These are phyloP conservation scores for Syngnathus scovelli DNA, from an alignment of 2,113 vertebrate genomes.

Conservation along the genomic window DNA sequence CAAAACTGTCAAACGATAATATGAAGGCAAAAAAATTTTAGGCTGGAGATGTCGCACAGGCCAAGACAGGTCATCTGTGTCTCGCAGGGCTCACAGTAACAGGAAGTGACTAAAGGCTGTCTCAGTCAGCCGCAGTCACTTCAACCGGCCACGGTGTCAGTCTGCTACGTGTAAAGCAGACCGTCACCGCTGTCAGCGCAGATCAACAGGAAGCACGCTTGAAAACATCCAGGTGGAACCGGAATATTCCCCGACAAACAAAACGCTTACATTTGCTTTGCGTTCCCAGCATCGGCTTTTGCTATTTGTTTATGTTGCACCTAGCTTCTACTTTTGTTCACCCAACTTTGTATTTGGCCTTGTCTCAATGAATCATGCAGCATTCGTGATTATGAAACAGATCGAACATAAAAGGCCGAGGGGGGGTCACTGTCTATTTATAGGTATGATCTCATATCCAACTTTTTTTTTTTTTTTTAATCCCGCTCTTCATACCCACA, in stretches of 20 bases:
- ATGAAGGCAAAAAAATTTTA: not conserved
- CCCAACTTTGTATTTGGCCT: constrained; percentile 16
- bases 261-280: not conserved
- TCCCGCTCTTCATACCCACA: constrained; percentile 51
- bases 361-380: constrained; percentile 45
- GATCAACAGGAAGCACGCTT: constrained; percentile 20
- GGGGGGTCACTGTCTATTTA: constrained; percentile 49
- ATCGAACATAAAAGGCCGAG: constrained; percentile 44
- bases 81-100: constrained; percentile 42
- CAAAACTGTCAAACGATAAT: not conserved
- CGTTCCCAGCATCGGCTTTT: not conserved
- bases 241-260: not conserved
- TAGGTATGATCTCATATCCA: constrained; percentile 57
- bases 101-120: constrained; percentile 56
- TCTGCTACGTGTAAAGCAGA: constrained; percentile 45
- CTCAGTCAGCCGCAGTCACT: constrained; percentile 50
- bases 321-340: constrained; percentile 12
- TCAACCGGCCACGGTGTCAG: constrained; percentile 55
- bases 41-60: constrained; percentile 10
- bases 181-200: constrained; percentile 33
- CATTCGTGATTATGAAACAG: constrained; percentile 56
- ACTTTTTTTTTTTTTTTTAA: constrained; percentile 46
- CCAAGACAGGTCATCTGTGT: constrained; percentile 39
- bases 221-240: constrained; percentile 2
- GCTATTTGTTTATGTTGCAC: not conserved